A percentile compares a stretch with the other conserved stretches of the same genome.
These are phyloP conservation scores for Cheiracanthium punctorium DNA, from an alignment of 2,888 invertebrate genomes.

Conservation along the genomic window DNA sequence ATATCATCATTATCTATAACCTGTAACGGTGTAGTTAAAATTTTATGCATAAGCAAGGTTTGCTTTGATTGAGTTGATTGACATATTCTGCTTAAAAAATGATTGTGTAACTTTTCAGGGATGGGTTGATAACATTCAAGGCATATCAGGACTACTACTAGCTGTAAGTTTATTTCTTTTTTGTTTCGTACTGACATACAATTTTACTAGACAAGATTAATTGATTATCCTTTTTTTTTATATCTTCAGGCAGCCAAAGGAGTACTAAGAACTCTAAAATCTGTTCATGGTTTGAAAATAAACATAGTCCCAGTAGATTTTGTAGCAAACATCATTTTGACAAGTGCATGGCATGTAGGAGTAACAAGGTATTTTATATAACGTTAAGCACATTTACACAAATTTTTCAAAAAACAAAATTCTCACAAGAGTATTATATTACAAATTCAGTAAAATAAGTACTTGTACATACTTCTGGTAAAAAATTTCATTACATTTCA, in stretches of 20 bases:
- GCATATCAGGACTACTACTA: constrained; percentile 45
- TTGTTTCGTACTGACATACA: neutral
- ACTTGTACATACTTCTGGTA: too few species aligned
- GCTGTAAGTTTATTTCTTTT: constrained; percentile 40
- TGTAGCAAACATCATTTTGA: constrained; percentile 90
- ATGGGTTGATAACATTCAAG: constrained; percentile 60
- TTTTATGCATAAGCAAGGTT: too few species aligned
- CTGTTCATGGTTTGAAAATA: constrained; percentile 36
- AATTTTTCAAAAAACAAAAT: too few species aligned
- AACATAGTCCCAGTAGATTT: constrained; percentile 95
- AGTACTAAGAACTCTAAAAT: constrained; percentile 39
- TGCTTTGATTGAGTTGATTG: too few species aligned
- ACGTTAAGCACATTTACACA: too few species aligned
- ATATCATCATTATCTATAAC: too few species aligned
- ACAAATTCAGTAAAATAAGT: too few species aligned
- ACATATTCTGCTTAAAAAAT: too few species aligned
- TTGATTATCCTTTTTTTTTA: neutral
- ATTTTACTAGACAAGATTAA: neutral
- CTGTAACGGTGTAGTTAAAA: too few species aligned
- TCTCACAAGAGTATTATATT: too few species aligned
- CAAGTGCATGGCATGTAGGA: constrained; percentile 89
- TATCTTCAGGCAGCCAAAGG: constrained; percentile 59
- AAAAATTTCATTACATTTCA: too few species aligned
- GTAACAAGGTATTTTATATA: constrained; percentile 49
- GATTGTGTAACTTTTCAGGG: too few species aligned